These are phyloP conservation scores for Pristionchus maxplancki DNA, from an alignment of 2,888 invertebrate genomes.

Conservation along the genomic window DNA sequence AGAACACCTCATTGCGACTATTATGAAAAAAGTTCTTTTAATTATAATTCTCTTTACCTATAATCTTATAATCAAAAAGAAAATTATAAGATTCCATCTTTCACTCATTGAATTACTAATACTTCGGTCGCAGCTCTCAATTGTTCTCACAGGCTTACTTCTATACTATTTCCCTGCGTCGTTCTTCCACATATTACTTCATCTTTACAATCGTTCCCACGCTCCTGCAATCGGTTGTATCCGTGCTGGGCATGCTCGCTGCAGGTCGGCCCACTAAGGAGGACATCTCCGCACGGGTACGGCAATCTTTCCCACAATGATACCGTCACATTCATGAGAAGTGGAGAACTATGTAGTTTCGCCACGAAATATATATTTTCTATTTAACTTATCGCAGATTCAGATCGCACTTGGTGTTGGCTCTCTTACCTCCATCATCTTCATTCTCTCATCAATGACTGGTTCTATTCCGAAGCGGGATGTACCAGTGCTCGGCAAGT, in stretches of 20 bases:
- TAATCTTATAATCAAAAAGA: too few species aligned
- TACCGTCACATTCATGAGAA: neutral
- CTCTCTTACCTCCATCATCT: slow-evolving; percentile 12
- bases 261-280: neutral
- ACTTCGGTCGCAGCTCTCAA: neutral
- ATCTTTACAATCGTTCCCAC: slow-evolving; percentile 17
- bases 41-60: too few species aligned
- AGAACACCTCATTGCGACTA: too few species aligned
- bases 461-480: neutral
- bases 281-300: neutral
- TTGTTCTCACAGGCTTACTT: neutral
- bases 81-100: too few species aligned
- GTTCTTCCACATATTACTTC: neutral
- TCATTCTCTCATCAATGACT: neutral
- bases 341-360: too few species aligned
- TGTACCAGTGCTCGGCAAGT: neutral
- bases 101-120: neutral
- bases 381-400: neutral
- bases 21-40: too few species aligned
- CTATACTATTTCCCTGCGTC: neutral
- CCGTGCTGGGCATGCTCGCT: neutral
- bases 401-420: slow-evolving; percentile 15
- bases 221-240: neutral
- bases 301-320: neutral
- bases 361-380: too few species aligned